Percentiles rank a stretch among this genome's conserved stretches.
phyloP scores from a whole-genome alignment of 2,888 invertebrate genomes.

The Zygothrica quintamaculata region DNA sequence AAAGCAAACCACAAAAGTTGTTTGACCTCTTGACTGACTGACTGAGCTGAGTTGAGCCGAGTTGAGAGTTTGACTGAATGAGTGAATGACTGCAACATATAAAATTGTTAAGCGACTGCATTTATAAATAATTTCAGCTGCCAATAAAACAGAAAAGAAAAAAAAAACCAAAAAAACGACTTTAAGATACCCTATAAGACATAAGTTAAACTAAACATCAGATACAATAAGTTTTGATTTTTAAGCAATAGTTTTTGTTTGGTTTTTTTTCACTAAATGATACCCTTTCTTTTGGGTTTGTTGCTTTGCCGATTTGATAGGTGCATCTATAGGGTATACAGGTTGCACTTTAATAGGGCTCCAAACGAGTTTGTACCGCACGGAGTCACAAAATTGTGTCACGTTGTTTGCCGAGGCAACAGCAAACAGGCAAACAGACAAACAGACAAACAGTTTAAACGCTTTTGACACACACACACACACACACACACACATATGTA shows the following conservation, averaged over 20 bases:
- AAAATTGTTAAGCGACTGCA: constrained; percentile 78
- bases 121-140: constrained; percentile 77
- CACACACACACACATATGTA: constrained; percentile 17
- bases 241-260: no score
- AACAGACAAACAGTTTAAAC: constrained; percentile 31
- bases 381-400: constrained; percentile 76
- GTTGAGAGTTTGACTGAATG: constrained; percentile 52
- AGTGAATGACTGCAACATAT: constrained; percentile 56
- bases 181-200: background rate
- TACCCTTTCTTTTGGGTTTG: background rate
- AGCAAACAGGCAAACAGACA: constrained; percentile 28
- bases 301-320: no score
- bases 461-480: constrained; percentile 32
- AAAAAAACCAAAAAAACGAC: constrained; percentile 31
- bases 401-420: constrained; percentile 55
- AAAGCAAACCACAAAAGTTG: constrained; percentile 63
- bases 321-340: constrained; percentile 11
- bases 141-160: constrained; percentile 66
- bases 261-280: background rate
- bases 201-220: no score
- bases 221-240: no score
- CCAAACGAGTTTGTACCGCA: constrained; percentile 68
- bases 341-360: constrained; percentile 58
- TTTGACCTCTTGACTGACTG: constrained; percentile 73
- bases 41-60: constrained; percentile 56